These are phyloP conservation scores for Lasius platythorax DNA, from an alignment of 2,888 invertebrate species.

Conservation along the genomic window DNA sequence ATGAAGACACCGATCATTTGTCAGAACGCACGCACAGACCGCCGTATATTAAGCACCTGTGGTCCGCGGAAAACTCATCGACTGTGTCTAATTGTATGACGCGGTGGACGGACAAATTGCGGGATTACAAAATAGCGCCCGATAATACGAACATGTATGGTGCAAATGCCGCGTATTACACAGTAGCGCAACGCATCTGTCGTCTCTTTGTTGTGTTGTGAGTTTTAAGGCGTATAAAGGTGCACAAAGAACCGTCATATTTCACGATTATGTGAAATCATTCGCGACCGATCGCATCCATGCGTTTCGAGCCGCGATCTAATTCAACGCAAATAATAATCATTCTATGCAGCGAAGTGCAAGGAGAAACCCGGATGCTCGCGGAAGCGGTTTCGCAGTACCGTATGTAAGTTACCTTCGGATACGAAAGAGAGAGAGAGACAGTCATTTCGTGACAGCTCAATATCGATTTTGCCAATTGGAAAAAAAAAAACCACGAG, in stretches of 20 bases:
- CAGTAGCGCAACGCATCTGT: slow-evolving; percentile 38
- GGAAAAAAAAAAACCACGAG: not conserved
- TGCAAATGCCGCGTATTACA: slow-evolving; percentile 38
- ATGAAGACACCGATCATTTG: slow-evolving; percentile 55
- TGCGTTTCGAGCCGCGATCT: slow-evolving; percentile 42
- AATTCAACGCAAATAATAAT: slow-evolving; percentile 54
- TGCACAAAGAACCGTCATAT: slow-evolving; percentile 19
- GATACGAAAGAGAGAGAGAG: slow-evolving; percentile 14
- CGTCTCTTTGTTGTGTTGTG: slow-evolving; percentile 34
- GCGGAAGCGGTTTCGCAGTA: slow-evolving; percentile 70
- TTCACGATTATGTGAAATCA: slow-evolving; percentile 54
- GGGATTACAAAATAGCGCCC: slow-evolving; percentile 48
- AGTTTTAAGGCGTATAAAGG: not conserved
- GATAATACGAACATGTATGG: slow-evolving; percentile 36
- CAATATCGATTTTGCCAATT: slow-evolving; percentile 55
- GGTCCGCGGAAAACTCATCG: slow-evolving; percentile 48
- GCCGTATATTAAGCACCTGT: slow-evolving; percentile 42
- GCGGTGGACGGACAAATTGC: slow-evolving; percentile 45
- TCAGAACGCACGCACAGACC: slow-evolving; percentile 20
- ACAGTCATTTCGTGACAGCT: slow-evolving; percentile 55
- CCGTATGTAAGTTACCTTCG: slow-evolving; percentile 53
- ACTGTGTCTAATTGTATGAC: slow-evolving; percentile 57
- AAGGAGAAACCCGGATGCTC: slow-evolving; percentile 54
- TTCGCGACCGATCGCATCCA: slow-evolving; percentile 53
- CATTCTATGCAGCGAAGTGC: slow-evolving; percentile 46